A percentile compares a stretch with the other conserved stretches of the same genome.
phyloP scores from a whole-genome alignment of 2,113 vertebrate genomes.

The Leptocoma aspasia region DNA sequence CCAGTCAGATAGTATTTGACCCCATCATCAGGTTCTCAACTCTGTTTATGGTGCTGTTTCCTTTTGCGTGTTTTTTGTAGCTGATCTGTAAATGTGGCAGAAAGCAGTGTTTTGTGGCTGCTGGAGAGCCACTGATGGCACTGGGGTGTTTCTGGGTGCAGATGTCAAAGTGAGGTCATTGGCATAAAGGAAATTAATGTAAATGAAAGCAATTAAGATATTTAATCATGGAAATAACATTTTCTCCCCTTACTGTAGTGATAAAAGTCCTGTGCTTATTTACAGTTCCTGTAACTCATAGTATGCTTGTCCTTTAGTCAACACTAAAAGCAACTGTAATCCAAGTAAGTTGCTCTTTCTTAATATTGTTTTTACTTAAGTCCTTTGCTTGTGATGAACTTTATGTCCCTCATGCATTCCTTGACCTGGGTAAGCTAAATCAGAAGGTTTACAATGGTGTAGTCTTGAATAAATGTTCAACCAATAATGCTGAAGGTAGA shows the following conservation, averaged over 20 bases:
- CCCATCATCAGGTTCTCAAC: not conserved
- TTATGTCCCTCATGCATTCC: fast-evolving
- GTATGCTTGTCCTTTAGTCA: not conserved
- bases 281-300: not conserved
- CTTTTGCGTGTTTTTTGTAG: not conserved
- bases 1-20: not conserved
- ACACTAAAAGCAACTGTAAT: not conserved
- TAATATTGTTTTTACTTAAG: not conserved
- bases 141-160: not conserved
- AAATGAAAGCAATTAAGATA: not conserved
- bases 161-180: not conserved
- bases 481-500: not conserved
- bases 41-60: not conserved
- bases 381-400: not conserved
- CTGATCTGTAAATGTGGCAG: not conserved
- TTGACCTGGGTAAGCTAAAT: not conserved
- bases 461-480: not conserved
- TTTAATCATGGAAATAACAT: not conserved
- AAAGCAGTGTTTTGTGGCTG: not conserved
- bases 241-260: not conserved
- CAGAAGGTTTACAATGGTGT: not conserved
- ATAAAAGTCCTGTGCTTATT: not conserved
- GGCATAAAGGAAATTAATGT: not conserved
- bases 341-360: not conserved
- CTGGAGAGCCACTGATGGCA: not conserved